Evolutionary conservation across 2,888 invertebrate genomes (phyloP), one percentile per base, ranked within the genome.

Genomic region (Stenodera caucasica): DNA sequence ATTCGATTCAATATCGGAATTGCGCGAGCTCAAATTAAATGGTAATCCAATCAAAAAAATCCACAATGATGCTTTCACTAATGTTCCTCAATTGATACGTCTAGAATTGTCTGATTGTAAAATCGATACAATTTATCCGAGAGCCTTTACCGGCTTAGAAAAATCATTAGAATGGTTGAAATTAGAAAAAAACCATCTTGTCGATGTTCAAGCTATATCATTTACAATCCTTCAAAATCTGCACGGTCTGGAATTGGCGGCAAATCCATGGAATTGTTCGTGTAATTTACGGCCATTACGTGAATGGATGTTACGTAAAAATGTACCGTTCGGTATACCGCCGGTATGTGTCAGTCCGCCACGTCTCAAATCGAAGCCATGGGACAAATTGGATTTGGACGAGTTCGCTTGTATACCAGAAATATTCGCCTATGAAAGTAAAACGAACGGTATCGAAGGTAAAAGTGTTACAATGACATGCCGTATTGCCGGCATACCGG

Each of bases 191-290:
- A 94, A 94, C 77, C 86, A 85, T 73, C 77, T 94, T 64, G 83
- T 85, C 53, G 86, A 88, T 62, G 83, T 92, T 12, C 83, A 85
- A 58, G 85, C 90, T 12, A 84, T 85, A 33, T 86, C 88, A 11
- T 82, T 93, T 62, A 89, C 88, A 0, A 84, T 87, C 9, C 79
- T 92, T 50, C 82, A 87, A 66, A 87, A 86, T 65, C 79, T 93
- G 55, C 89, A 91, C 74, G 91, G 90, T 12, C 80, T 93, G 63
- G 90, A 90, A 72, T 79, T 93, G 66, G 87, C 89, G n/a, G 86
- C 84, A 61, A 93, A 93, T 79, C 90, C 89, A 0, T 92, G 92
- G 91, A 90, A 91, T 77, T 93, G 92, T 77, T 88, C 90, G 45
- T 93, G 93, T 76, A 84, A 85, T 26, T 77, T 93, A 61, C 82